A percentile compares a stretch with the other conserved stretches of the same genome.
Conservation (phyloP, 2,888 invertebrate species). For the Acanthosoma haemorrhoidale region DNA sequence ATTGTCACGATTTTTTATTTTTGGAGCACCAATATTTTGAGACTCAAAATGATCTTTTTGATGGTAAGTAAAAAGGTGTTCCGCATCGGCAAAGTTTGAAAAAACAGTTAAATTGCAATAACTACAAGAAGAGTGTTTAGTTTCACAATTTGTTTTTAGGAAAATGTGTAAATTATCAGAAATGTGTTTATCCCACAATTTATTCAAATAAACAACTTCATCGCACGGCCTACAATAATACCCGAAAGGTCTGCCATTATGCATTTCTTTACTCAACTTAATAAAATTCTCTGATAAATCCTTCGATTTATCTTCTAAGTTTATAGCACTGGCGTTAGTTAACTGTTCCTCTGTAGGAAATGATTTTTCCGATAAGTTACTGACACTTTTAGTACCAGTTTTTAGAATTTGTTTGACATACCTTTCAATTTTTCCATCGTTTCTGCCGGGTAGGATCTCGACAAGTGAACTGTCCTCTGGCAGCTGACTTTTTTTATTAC, state of each 20-base stretch:
- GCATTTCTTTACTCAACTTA: neutral
- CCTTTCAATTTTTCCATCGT: too few species aligned
- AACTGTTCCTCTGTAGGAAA: too few species aligned
- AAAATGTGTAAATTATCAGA: neutral
- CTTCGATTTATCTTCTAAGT: neutral
- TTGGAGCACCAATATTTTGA: neutral
- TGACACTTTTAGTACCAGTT: too few species aligned
- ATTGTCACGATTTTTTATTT: neutral
- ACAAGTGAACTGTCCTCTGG: too few species aligned
- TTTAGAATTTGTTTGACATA: too few species aligned
- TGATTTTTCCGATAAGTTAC: too few species aligned
- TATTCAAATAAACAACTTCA: neutral
- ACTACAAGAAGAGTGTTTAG: neutral
- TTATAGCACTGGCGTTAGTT: too few species aligned
- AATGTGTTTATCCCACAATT: neutral
- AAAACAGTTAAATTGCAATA: neutral
- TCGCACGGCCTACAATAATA: neutral
- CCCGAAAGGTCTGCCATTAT: neutral
- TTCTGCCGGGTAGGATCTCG: too few species aligned
- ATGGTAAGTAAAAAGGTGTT: neutral
- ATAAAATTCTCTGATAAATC: neutral
- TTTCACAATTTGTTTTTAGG: neutral
- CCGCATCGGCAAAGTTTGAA: neutral
- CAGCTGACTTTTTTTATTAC: too few species aligned
- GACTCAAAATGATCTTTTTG: neutral